Evolutionary conservation across 2,113 vertebrate species (phyloP).

Genomic region (Thermophis baileyi): DNA sequence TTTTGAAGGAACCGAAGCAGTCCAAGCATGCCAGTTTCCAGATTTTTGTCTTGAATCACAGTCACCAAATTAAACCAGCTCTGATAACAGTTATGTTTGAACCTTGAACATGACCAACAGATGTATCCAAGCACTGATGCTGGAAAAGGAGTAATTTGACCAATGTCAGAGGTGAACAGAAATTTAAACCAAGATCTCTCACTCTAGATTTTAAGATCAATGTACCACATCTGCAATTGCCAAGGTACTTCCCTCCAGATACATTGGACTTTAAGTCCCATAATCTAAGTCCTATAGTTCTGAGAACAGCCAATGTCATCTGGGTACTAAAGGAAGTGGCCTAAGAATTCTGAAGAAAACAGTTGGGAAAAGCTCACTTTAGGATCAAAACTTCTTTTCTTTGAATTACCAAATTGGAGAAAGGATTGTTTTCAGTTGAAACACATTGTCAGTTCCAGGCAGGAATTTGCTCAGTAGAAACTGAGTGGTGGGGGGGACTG

Average conservation of each 20-base stretch:
- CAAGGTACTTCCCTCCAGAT: neutral
- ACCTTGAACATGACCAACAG: neutral
- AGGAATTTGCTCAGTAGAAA: neutral
- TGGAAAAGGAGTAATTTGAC: neutral
- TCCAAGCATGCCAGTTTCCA: neutral
- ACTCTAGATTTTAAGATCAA: neutral
- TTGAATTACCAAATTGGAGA: neutral
- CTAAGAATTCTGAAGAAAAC: neutral
- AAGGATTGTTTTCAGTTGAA: neutral
- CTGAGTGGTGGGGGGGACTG: neutral
- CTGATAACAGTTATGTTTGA: neutral
- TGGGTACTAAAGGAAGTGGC: neutral
- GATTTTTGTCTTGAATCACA: neutral
- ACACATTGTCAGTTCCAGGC: neutral
- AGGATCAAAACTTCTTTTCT: neutral
- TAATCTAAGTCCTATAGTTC: neutral
- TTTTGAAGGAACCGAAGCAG: neutral
- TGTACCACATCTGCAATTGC: neutral
- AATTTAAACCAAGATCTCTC: neutral
- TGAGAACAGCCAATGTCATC: neutral
- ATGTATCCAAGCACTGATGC: neutral
- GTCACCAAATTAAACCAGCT: neutral
- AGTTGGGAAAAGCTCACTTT: neutral
- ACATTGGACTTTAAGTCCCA: neutral
- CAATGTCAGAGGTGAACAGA: neutral